phyloP scores from a whole-genome alignment of 2,113 vertebrate species.

The Hypomesus transpacificus region DNA sequence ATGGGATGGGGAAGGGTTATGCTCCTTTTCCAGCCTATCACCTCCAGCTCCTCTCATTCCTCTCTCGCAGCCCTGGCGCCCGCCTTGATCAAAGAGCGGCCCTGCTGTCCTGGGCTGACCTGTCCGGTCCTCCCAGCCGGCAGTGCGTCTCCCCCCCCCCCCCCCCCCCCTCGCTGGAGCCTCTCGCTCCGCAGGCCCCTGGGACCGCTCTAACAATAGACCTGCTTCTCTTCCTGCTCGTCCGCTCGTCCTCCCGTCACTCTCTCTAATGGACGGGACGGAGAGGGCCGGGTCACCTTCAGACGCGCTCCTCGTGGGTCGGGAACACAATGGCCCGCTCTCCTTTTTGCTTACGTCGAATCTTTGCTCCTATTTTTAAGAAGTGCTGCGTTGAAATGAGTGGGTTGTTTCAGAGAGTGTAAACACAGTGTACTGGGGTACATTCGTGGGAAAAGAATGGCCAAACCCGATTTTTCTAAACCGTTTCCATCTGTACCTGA shows the following conservation, averaged over 20 bases:
- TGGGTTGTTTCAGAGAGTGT: neutral
- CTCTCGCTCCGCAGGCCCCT: constrained; percentile 14
- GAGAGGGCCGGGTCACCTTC: constrained; percentile 25
- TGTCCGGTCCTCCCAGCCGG: too few species aligned
- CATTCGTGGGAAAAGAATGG: too few species aligned
- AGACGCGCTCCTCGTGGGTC: constrained; percentile 1
- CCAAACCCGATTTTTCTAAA: too few species aligned
- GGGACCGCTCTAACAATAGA: constrained; percentile 34
- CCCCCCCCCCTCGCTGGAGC: constrained; percentile 13
- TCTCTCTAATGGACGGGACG: constrained; percentile 25
- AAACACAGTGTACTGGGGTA: neutral
- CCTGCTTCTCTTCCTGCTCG: constrained; percentile 2
- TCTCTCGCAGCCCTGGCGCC: neutral
- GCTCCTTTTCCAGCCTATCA: neutral
- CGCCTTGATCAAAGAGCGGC: neutral
- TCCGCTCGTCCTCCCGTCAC: constrained; percentile 3
- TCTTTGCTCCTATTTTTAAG: neutral
- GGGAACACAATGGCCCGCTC: neutral
- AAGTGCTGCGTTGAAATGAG: neutral
- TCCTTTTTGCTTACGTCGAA: neutral
- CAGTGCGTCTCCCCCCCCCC: neutral
- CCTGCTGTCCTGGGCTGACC: too few species aligned
- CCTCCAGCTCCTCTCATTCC: neutral
- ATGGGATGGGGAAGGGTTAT: neutral
- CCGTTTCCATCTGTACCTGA: too few species aligned